A percentile compares a stretch with the other conserved stretches of the same genome.
These are phyloP conservation scores for Ladona fulva DNA, from an alignment of 1,140 invertebrate species.

Conservation along the genomic window DNA sequence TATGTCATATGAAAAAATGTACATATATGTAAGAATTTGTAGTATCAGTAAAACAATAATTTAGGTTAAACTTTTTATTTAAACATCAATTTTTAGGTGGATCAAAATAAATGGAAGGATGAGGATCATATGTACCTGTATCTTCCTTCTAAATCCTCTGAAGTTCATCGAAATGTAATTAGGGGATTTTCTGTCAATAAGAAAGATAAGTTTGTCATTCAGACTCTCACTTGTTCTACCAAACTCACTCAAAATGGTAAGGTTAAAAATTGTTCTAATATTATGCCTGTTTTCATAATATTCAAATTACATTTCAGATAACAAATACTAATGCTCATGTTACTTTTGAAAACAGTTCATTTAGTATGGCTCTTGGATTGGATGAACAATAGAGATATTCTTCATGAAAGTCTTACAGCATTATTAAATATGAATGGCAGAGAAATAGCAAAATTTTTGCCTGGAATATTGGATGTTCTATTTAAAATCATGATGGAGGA, in stretches of 20 bases:
- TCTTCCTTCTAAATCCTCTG: no score
- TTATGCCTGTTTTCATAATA: neutral
- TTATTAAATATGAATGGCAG: neutral
- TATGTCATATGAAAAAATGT: no score
- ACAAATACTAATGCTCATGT: neutral
- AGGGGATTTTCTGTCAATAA: neutral
- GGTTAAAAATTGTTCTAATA: neutral
- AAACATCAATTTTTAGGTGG: no score
- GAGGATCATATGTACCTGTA: no score
- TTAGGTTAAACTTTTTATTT: no score
- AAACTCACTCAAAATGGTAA: neutral
- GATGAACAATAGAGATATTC: neutral
- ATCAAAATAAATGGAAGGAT: no score
- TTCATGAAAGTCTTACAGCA: neutral
- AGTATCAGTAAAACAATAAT: no score
- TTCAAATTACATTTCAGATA: neutral
- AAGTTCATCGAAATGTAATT: no score
- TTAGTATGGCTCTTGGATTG: neutral
- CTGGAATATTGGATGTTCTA: neutral
- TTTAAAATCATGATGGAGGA: neutral
- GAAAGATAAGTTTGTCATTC: neutral
- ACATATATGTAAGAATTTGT: no score
- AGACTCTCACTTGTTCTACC: neutral
- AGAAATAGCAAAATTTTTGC: neutral
- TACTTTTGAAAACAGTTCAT: neutral